A percentile compares a stretch with the other conserved stretches of the same genome.
Conservation (phyloP, 2,797 vertebrate species). For the Dryobates pubescens region DNA sequence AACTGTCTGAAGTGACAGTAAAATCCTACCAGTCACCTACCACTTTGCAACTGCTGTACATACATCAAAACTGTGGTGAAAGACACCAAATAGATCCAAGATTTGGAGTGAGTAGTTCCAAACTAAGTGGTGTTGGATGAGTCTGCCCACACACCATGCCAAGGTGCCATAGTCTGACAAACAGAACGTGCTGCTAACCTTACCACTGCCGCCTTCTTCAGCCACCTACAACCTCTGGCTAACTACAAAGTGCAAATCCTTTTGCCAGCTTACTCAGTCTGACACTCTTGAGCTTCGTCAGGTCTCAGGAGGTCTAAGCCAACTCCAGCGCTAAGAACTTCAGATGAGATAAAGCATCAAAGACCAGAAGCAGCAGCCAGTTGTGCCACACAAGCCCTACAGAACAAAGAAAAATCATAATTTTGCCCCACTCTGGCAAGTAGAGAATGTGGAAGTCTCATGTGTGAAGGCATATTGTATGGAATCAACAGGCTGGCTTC, state of each 20-base stretch:
- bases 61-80: neutral
- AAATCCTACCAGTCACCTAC: neutral
- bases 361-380: neutral
- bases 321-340: neutral
- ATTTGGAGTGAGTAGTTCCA: neutral
- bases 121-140: neutral
- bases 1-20: neutral
- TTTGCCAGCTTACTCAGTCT: neutral
- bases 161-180: neutral
- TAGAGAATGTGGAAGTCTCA: neutral
- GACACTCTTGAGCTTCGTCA: neutral
- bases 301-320: neutral
- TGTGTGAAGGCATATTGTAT: neutral
- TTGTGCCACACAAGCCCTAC: neutral
- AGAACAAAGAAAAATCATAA: neutral
- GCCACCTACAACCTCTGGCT: neutral
- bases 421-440: neutral
- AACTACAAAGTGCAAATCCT: neutral
- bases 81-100: neutral
- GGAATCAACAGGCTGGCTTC: neutral
- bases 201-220: neutral
- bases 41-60: neutral
- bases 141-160: neutral
- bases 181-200: neutral
- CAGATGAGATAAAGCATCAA: neutral